Conservation (phyloP, 2,888 invertebrate genomes). For the Camponotus fellah region DNA sequence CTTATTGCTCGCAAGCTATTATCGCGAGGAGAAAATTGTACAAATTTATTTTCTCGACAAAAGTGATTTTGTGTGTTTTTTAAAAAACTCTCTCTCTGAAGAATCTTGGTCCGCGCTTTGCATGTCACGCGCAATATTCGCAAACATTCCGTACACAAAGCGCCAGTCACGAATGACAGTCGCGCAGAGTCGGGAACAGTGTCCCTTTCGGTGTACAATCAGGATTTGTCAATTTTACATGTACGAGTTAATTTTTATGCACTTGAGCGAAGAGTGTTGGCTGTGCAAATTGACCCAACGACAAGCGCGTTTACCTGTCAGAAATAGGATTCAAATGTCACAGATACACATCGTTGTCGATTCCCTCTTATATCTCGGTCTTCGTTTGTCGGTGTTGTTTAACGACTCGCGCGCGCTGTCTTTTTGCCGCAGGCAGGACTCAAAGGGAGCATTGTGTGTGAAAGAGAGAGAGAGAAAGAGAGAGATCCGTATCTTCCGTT, state of each 20-base stretch:
- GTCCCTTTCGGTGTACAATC: not conserved
- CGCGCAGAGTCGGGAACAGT: conserved; percentile 4
- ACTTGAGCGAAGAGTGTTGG: conserved; percentile 22
- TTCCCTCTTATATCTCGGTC: conserved; percentile 44
- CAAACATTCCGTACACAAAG: not conserved
- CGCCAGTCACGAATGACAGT: not conserved
- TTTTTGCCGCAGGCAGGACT: conserved; percentile 7
- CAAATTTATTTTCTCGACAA: not conserved
- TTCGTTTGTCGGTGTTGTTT: conserved; percentile 42
- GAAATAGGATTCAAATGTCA: conserved; percentile 45
- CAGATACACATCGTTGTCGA: conserved; percentile 20
- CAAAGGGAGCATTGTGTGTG: not conserved
- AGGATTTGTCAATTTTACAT: conserved; percentile 21
- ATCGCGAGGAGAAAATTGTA: not conserved
- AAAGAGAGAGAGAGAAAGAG: not conserved
- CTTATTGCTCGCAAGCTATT: not conserved
- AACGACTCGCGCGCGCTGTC: conserved; percentile 47
- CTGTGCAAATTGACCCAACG: conserved; percentile 48
- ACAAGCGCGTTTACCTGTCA: conserved; percentile 33
- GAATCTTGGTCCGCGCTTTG: not conserved
- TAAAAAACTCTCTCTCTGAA: not conserved
- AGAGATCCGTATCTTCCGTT: conserved; percentile 27
- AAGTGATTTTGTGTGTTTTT: not conserved
- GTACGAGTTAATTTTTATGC: conserved; percentile 48
- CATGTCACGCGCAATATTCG: not conserved